Base-by-base conservation (phyloP, 92 coral and sea anemone species). In the Porites rus region DNA sequence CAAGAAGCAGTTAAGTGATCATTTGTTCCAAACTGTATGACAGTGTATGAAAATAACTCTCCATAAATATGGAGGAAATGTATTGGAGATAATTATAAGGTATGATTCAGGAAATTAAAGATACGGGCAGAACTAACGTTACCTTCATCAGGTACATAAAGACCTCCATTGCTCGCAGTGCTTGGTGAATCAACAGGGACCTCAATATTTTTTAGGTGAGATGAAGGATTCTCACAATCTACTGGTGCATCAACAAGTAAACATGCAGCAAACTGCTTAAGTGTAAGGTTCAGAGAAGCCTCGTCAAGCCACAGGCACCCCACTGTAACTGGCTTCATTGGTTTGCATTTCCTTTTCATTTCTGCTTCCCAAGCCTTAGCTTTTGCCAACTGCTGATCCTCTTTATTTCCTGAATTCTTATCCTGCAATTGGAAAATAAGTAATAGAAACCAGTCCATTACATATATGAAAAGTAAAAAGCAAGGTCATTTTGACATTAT, bases 131-230 rank as follows among this genome's bases (percentile, higher is more conserved):
- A n/a, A n/a, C n/a, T n/a, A n/a, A n/a, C 61, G 8, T 52, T 94
- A 96, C 98, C 98, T 92, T 97, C 97, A 54, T 97, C 97, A 6
- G 99, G 99, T 28, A 96, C 99, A 81, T 90, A 91, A 91, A 97
- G 94, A 66, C 89, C 98, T 7, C 88, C 88, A 83, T 62, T 91
- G 65, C 75, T 76, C 56, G 43, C 59, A 16, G 88, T 20, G 50
- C 72, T 60, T 67, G 80, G 28, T 11, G 31, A 53, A 50, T 82
- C 65, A 67, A 3, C 77, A n/a, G 25, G 19, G 75, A 76, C 31
- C 54, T 75, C 72, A 68, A 7, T 31, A 60, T 60, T 28, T 59
- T 17, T 66, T n/a, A 46, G 58, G 22, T 13, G 67, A 4, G 87
- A 11, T 24, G 74, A 51, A 11, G 86, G 24, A 2, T 69, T 77